Percentiles rank a stretch among this genome's conserved stretches.
Evolutionary conservation across 64 coral and sea anemone genomes (phyloP).

Genomic region (Orbicella faveolata): DNA sequence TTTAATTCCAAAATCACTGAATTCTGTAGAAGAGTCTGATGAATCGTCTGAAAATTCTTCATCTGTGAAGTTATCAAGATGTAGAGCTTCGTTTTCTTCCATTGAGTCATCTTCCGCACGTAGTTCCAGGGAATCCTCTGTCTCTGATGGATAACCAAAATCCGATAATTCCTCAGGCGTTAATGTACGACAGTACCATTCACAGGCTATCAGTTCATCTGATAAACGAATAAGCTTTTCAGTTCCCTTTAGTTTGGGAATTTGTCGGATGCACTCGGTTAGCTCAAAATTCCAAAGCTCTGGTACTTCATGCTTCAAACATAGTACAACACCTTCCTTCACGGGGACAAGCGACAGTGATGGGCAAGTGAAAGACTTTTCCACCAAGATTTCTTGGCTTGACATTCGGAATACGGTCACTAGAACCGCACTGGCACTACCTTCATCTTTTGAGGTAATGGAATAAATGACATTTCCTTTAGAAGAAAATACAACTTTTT

Average conservation of each 20-base stretch:
- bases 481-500: not conserved
- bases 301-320: not conserved
- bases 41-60: too few relatives aligned
- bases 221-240: not conserved
- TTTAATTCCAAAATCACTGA: too few relatives aligned
- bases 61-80: too few relatives aligned
- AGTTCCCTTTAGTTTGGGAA: not conserved
- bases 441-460: not conserved
- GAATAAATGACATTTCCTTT: not conserved
- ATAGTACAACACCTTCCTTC: not conserved
- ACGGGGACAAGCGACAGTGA: not conserved
- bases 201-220: not conserved
- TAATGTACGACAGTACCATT: not conserved
- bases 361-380: not conserved
- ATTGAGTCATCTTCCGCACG: not conserved
- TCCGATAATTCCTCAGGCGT: not conserved
- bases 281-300: constrained; percentile 19
- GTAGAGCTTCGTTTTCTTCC: not conserved
- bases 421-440: not conserved
- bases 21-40: too few relatives aligned
- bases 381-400: not conserved
- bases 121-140: not conserved
- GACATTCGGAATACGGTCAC: not conserved
- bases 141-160: not conserved
- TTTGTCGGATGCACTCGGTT: not conserved